Conservation (phyloP, 2,113 vertebrate species). For the Bubo scandiacus region DNA sequence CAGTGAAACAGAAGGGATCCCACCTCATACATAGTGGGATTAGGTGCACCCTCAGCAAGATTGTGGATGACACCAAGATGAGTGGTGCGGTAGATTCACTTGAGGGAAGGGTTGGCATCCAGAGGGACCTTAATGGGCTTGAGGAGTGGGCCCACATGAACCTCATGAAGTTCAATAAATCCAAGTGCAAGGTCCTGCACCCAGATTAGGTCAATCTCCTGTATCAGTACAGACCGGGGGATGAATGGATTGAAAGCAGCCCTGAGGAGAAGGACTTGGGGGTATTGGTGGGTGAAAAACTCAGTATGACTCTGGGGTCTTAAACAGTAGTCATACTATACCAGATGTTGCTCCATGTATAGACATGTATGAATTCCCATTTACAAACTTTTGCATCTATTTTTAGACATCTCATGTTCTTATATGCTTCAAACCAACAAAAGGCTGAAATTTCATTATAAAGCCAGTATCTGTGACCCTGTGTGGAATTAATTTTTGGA, state of each 20-base stretch:
- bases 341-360: background rate
- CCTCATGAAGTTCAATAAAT: background rate
- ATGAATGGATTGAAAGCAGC: background rate
- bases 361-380: background rate
- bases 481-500: background rate
- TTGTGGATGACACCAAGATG: background rate
- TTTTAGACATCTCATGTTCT: background rate
- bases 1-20: background rate
- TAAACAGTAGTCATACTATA: background rate
- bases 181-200: background rate
- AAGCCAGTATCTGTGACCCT: background rate
- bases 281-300: background rate
- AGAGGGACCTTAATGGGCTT: background rate
- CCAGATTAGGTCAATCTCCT: background rate
- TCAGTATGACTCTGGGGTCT: background rate
- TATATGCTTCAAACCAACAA: background rate
- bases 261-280: background rate
- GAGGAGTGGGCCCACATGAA: fast-evolving
- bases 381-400: background rate
- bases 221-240: background rate
- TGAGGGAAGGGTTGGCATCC: background rate
- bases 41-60: background rate
- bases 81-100: fast-evolving
- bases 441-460: background rate
- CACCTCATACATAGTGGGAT: too few relatives aligned